These are phyloP conservation scores for Drosophila gunungcola DNA, from an alignment of 1,140 invertebrate species.

Conservation along the genomic window DNA sequence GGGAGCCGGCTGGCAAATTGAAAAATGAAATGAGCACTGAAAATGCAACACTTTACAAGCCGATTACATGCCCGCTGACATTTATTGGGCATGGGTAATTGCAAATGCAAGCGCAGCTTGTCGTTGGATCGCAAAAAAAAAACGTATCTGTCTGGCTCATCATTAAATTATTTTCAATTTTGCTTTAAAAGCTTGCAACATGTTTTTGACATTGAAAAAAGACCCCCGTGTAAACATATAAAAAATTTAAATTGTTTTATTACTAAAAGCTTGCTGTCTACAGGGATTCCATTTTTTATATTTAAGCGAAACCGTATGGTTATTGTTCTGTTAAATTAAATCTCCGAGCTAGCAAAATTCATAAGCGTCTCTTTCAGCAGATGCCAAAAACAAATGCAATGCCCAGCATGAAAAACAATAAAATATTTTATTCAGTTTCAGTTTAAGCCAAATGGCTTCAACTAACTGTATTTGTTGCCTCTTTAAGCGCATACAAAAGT, in stretches of 20 bases:
- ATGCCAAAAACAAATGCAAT: too few species aligned
- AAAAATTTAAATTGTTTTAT: neutral
- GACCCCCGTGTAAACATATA: neutral
- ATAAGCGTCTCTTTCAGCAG: neutral
- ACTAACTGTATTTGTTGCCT: neutral
- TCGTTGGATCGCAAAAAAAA: too few species aligned
- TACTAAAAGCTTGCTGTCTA: neutral
- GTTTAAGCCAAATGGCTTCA: neutral
- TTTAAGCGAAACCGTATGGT: constrained; percentile 1
- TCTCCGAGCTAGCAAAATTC: neutral
- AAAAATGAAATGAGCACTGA: constrained; percentile 32
- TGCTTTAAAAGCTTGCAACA: constrained; percentile 5
- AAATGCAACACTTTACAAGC: constrained; percentile 47
- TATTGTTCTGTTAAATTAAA: neutral
- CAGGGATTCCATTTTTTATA: neutral
- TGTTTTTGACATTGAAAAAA: constrained; percentile 2
- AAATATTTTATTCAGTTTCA: neutral
- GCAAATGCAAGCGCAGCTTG: constrained; percentile 11
- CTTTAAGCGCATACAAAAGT: constrained; percentile 6
- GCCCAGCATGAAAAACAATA: neutral
- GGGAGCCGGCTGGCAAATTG: constrained; percentile 26
- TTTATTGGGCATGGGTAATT: constrained; percentile 28
- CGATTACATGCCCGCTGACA: constrained; percentile 39
- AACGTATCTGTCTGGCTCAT: constrained; percentile 21
- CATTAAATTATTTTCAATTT: constrained; percentile 45